Evolutionary conservation across 2,888 invertebrate species (phyloP).

Genomic region (Torymus tubicola): DNA sequence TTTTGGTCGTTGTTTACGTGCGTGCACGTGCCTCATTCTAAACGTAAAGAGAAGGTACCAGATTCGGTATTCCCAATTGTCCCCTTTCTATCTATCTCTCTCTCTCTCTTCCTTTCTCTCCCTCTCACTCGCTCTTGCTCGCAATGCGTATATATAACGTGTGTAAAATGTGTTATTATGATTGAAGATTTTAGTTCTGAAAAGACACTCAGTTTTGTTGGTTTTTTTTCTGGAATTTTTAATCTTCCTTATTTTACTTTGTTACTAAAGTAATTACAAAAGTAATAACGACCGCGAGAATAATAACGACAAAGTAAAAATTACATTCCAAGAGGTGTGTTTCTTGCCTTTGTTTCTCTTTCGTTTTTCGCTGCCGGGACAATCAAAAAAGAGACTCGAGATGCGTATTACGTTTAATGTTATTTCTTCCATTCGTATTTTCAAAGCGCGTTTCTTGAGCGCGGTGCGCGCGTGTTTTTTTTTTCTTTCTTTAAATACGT

Average conservation of each 20-base stretch:
- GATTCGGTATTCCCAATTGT: not conserved
- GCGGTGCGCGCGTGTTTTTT: slow-evolving; percentile 42
- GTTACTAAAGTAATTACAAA: slow-evolving; percentile 63
- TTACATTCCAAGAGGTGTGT: slow-evolving; percentile 56
- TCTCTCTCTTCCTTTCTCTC: slow-evolving; percentile 9
- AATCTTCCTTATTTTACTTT: slow-evolving; percentile 61
- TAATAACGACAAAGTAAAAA: slow-evolving; percentile 61
- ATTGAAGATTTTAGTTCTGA: slow-evolving; percentile 46
- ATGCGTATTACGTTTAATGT: not conserved
- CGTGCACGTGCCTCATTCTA: slow-evolving; percentile 6
- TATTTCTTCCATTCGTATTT: slow-evolving; percentile 31
- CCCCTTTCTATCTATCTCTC: too few species aligned
- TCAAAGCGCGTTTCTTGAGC: slow-evolving; percentile 47
- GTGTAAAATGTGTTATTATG: slow-evolving; percentile 23
- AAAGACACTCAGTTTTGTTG: slow-evolving; percentile 53
- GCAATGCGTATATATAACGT: slow-evolving; percentile 7
- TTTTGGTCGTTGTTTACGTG: slow-evolving; percentile 1
- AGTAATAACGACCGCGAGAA: slow-evolving; percentile 60
- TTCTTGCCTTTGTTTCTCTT: too few species aligned
- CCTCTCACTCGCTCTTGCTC: slow-evolving; percentile 41
- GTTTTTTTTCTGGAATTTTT: slow-evolving; percentile 57
- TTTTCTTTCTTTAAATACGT: not conserved
- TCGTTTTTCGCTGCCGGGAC: slow-evolving; percentile 53
- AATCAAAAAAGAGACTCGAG: slow-evolving; percentile 40
- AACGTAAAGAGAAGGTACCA: slow-evolving; percentile 9